phyloP scores from a whole-genome alignment of 2,888 invertebrate species.

The Ypsolopha scabrella region DNA sequence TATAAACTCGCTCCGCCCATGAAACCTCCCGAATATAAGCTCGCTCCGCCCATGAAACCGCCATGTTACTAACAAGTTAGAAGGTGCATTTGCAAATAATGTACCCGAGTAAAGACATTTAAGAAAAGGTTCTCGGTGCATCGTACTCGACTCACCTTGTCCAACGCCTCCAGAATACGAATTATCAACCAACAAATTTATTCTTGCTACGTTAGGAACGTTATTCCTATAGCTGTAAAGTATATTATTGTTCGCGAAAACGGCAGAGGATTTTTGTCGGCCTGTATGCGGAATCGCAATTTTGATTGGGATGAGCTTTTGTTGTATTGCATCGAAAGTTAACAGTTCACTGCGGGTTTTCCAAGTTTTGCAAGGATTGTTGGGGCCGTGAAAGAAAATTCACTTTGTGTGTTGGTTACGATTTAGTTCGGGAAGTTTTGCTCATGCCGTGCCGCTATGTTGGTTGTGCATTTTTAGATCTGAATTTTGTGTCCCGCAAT shows the following conservation, averaged over 20 bases:
- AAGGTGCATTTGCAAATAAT: constrained; percentile 49
- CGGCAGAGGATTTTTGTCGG: background rate
- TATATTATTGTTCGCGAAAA: background rate
- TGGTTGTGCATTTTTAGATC: no score
- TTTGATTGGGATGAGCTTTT: constrained; percentile 1
- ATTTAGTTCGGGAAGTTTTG: no score
- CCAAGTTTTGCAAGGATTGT: background rate
- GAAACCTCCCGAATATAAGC: background rate
- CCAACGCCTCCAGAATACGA: background rate
- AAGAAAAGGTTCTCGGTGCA: constrained; percentile 28
- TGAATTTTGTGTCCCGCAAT: no score
- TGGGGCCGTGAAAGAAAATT: no score
- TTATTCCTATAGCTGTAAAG: no score
- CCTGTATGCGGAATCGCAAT: constrained; percentile 2
- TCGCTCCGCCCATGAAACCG: background rate
- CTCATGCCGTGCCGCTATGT: no score
- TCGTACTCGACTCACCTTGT: constrained; percentile 41
- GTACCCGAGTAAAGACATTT: constrained; percentile 11
- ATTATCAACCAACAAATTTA: background rate
- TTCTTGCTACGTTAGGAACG: no score
- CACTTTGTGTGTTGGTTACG: no score
- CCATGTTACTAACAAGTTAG: background rate
- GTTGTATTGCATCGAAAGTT: background rate
- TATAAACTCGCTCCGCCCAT: background rate
- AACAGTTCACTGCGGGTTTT: constrained; percentile 2